A percentile compares a stretch with the other conserved stretches of the same genome.
phyloP scores from a whole-genome alignment of 2,113 vertebrate species.

The Phaetusa simplex region DNA sequence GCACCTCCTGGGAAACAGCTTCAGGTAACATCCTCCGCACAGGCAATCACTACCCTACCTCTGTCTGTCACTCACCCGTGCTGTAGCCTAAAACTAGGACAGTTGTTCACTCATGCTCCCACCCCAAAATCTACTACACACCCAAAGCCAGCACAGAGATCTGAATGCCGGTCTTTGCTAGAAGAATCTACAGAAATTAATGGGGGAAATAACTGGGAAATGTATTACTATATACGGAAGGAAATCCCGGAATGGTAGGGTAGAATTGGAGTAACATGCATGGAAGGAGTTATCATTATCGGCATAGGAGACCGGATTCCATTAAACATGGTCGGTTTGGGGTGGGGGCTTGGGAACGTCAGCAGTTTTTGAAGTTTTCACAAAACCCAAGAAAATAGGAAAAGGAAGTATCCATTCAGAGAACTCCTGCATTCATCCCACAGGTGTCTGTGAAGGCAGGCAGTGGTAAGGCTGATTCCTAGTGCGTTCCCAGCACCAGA shows the following conservation, averaged over 20 bases:
- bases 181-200: background rate
- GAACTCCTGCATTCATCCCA: background rate
- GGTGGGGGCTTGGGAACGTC: too few relatives aligned
- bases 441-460: background rate
- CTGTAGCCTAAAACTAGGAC: background rate
- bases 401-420: background rate
- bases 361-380: background rate
- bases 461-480: background rate
- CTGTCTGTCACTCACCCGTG: background rate
- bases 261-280: background rate
- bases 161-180: background rate
- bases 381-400: background rate
- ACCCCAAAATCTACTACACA: background rate
- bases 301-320: background rate
- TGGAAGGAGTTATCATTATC: background rate
- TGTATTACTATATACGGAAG: background rate
- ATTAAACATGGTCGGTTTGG: background rate
- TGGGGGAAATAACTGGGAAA: background rate
- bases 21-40: background rate
- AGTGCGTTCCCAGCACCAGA: background rate
- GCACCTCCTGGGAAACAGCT: constrained; percentile 12
- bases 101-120: background rate
- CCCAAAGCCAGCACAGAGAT: background rate
- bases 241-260: background rate
- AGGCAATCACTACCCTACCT: background rate